Conservation (phyloP, 2,113 vertebrate genomes). For the Indri indri region DNA sequence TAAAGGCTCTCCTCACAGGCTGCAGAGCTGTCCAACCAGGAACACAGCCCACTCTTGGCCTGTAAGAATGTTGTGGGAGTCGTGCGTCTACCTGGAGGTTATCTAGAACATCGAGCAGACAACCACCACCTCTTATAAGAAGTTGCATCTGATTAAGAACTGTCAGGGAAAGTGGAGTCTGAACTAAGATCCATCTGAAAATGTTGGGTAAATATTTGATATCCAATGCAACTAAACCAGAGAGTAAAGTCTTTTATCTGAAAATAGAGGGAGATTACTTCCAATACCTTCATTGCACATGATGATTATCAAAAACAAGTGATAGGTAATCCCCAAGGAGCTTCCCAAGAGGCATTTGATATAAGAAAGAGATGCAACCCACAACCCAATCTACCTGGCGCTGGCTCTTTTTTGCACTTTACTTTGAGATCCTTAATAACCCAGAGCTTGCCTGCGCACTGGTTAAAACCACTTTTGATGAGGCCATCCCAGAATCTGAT, state of each 20-base stretch:
- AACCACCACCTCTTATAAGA: slow-evolving; percentile 86
- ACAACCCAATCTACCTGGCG: slow-evolving; percentile 93
- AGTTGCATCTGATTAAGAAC: slow-evolving; percentile 88
- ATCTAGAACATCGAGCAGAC: slow-evolving; percentile 89
- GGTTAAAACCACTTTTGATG: slow-evolving; percentile 94
- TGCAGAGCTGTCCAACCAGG: slow-evolving; percentile 90
- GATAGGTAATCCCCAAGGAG: slow-evolving; percentile 88
- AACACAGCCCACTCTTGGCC: slow-evolving; percentile 91
- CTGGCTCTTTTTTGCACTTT: slow-evolving; percentile 94
- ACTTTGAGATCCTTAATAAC: slow-evolving; percentile 93
- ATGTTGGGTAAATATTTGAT: slow-evolving; percentile 91
- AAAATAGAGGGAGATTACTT: slow-evolving; percentile 96
- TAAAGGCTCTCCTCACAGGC: background rate
- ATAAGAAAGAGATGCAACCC: slow-evolving; percentile 88
- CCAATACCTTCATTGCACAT: slow-evolving; percentile 91
- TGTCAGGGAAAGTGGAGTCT: slow-evolving; percentile 86
- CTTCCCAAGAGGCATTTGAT: slow-evolving; percentile 89
- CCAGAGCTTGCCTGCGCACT: slow-evolving; percentile 90
- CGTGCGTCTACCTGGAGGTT: slow-evolving; percentile 91
- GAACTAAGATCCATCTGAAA: slow-evolving; percentile 90
- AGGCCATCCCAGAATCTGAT: slow-evolving; percentile 94
- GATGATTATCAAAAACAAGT: slow-evolving; percentile 86
- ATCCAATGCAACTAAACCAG: slow-evolving; percentile 85
- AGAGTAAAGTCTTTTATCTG: slow-evolving; percentile 95
- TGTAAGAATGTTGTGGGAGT: slow-evolving; percentile 92